Percentiles rank a stretch among this genome's conserved stretches.
Evolutionary conservation across 2,113 vertebrate species (phyloP).

Genomic region (Cynoglossus semilaevis): DNA sequence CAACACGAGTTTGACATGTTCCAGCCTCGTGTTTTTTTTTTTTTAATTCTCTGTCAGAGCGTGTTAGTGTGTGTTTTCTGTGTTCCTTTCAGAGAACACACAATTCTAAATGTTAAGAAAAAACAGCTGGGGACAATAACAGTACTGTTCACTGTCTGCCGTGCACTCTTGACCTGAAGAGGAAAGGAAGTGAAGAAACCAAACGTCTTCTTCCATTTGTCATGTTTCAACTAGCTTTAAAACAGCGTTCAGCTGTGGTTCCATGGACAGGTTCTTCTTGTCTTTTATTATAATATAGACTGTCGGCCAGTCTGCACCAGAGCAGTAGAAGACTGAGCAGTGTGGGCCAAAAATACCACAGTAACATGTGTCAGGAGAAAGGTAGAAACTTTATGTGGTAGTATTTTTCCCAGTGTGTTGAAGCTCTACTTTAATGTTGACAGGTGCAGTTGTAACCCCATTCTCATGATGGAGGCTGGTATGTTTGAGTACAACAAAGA

Average conservation of each 20-base stretch:
- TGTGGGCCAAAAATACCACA: neutral
- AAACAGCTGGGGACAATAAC: conserved; percentile 3
- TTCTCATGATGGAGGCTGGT: conserved; percentile 52
- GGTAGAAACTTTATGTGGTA: neutral
- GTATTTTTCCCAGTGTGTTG: no score
- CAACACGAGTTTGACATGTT: conserved; percentile 41
- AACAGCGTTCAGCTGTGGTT: neutral
- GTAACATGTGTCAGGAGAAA: neutral
- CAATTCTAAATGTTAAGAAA: conserved; percentile 30
- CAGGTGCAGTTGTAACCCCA: neutral
- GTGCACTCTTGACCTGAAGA: neutral
- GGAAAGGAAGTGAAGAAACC: conserved; percentile 38
- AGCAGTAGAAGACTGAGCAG: neutral
- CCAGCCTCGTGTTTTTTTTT: conserved; percentile 25
- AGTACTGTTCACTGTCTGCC: neutral
- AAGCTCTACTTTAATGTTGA: conserved; percentile 9
- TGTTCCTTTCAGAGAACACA: conserved; percentile 20
- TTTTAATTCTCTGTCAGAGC: conserved; percentile 12
- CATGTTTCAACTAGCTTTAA: conserved; percentile 7
- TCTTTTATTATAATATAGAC: no score
- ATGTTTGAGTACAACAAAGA: conserved; percentile 39
- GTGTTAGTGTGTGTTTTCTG: conserved; percentile 29
- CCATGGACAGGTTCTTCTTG: no score
- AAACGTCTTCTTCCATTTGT: neutral
- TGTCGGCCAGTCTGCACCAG: no score